Conservation (phyloP, 1,140 invertebrate genomes). For the Colletes gigas region DNA sequence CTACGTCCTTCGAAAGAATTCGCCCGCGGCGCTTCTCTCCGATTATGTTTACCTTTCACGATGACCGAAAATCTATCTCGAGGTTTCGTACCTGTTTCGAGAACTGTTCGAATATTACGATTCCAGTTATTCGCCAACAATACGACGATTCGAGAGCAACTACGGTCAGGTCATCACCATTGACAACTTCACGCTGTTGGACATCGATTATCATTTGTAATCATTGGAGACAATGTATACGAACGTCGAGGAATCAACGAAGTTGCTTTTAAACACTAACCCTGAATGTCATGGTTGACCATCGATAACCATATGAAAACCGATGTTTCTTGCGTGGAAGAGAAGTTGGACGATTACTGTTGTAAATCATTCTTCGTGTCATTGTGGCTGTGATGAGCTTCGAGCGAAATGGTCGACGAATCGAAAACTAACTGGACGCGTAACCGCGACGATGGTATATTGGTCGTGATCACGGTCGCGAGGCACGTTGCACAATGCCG, state of each 20-base stretch:
- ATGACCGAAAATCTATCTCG: background rate
- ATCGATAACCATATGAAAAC: background rate
- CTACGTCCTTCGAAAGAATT: slow-evolving; percentile 31
- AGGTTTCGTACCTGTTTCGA: background rate
- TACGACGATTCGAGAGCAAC: background rate
- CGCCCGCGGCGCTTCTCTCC: background rate
- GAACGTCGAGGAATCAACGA: background rate
- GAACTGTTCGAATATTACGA: background rate
- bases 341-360: background rate
- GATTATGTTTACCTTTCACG: slow-evolving; percentile 13
- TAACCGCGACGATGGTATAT: slow-evolving; percentile 1
- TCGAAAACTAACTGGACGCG: background rate
- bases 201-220: background rate
- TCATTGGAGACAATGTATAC: too few species aligned
- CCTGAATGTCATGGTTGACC: background rate
- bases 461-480: slow-evolving; percentile 56
- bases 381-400: background rate
- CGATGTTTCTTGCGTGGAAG: background rate
- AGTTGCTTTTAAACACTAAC: background rate
- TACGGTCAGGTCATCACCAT: background rate
- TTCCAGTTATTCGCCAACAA: background rate
- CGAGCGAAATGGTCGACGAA: background rate
- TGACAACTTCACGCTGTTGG: background rate
- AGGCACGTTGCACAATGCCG: slow-evolving; percentile 69
- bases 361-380: background rate